Conservation (phyloP, 2,888 invertebrate species). For the Orthonychiurus folsomi region DNA sequence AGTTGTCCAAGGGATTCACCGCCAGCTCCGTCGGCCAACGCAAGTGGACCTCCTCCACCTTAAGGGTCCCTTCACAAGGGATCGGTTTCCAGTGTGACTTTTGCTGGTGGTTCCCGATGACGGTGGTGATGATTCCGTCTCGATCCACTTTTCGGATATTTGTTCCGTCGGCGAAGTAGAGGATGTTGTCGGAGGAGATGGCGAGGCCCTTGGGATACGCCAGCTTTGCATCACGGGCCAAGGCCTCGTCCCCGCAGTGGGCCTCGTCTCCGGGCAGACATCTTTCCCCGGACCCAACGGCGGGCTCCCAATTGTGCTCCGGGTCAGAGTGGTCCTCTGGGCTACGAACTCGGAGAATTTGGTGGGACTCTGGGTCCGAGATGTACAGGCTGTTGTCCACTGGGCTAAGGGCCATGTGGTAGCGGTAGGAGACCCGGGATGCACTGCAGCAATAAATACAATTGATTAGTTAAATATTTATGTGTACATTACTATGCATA, state of each 20-base stretch:
- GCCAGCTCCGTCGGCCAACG: slow-evolving; percentile 94
- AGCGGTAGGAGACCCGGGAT: slow-evolving; percentile 87
- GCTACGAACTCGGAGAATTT: slow-evolving; percentile 78
- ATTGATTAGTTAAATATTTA: too few relatives aligned
- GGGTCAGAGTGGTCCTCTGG: slow-evolving; percentile 73
- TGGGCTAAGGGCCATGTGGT: slow-evolving; percentile 92
- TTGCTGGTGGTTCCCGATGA: slow-evolving; percentile 87
- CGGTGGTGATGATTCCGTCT: slow-evolving; percentile 83
- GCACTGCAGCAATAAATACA: too few relatives aligned
- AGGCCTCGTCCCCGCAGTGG: slow-evolving; percentile 90
- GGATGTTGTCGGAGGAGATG: slow-evolving; percentile 78
- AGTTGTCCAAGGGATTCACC: slow-evolving; percentile 88
- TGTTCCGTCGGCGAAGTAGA: slow-evolving; percentile 93
- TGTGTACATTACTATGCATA: too few relatives aligned
- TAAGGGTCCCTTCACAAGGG: slow-evolving; percentile 80
- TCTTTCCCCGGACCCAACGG: slow-evolving; percentile 88
- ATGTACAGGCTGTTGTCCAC: slow-evolving; percentile 88
- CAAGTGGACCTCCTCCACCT: slow-evolving; percentile 84
- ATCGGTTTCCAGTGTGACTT: slow-evolving; percentile 89
- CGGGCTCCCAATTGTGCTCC: slow-evolving; percentile 86
- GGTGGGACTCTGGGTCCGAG: slow-evolving; percentile 90
- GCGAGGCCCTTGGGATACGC: slow-evolving; percentile 90
- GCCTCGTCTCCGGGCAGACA: slow-evolving; percentile 88
- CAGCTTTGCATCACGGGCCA: slow-evolving; percentile 84
- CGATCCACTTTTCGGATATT: slow-evolving; percentile 87